Evolutionary conservation across 2,888 invertebrate species (phyloP).

Genomic region (Caenorhabditis sulstoni): DNA sequence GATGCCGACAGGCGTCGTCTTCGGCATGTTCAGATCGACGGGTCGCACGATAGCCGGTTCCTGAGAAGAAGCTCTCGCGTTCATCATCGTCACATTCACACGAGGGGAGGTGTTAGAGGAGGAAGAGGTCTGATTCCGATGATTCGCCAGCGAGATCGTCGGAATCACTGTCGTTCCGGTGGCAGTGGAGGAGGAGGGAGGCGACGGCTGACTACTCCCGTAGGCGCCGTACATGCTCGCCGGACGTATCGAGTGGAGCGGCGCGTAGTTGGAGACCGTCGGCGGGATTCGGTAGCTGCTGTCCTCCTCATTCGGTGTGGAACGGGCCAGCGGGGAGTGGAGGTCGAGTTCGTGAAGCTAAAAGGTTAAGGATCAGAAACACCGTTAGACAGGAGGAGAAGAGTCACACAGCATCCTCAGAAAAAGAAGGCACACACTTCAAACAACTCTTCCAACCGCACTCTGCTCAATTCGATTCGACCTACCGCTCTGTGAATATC

Average conservation of each 20-base stretch:
- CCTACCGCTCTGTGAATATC: constrained; percentile 65
- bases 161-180: constrained; percentile 37
- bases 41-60: constrained; percentile 62
- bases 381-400: not conserved
- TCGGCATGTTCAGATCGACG: constrained; percentile 56
- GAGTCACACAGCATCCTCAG: not conserved
- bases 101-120: constrained; percentile 36
- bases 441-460: no score
- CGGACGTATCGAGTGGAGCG: constrained; percentile 39
- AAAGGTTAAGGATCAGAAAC: constrained; percentile 18
- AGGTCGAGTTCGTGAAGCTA: constrained; percentile 52
- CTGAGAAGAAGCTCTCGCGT: constrained; percentile 20
- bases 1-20: constrained; percentile 34
- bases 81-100: constrained; percentile 34
- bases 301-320: constrained; percentile 55
- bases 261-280: constrained; percentile 45
- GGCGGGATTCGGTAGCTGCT: constrained; percentile 39
- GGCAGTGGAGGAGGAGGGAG: constrained; percentile 31
- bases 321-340: constrained; percentile 54
- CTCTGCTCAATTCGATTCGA: not conserved
- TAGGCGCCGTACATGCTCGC: constrained; percentile 50
- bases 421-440: not conserved
- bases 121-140: constrained; percentile 2
- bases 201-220: constrained; percentile 6
- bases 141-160: constrained; percentile 9